Evolutionary conservation across 2,888 invertebrate species (phyloP), one percentile per base, ranked within the genome.

Genomic region (Heliconius charithonia): DNA sequence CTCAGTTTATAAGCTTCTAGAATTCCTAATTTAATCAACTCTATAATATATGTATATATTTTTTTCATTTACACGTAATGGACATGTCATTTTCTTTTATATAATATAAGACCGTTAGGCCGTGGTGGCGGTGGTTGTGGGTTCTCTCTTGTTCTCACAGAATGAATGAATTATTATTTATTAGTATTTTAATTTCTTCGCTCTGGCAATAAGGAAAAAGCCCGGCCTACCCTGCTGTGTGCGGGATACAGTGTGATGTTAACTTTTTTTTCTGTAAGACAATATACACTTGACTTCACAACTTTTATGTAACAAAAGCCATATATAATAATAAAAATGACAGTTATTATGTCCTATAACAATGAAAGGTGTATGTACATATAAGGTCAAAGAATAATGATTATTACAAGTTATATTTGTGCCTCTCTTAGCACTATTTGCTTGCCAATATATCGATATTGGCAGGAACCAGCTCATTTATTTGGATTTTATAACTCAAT

Each of bases 11-110:
- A 66, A 70, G 70, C 2, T 10, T 45, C 19, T 25, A 70, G 45
- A 70, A 70, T 70, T 27, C 10, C 9, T 45, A 27, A 45, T 70
- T 70, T 70, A 51, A 70, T 59, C 56, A 56, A 76, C 29, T 37
- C 16, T 27, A 10, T 19, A 27, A 37, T 9, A 19, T 70, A 25
- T 6, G 25, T 37, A 9, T 37, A 9, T 37, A 70, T 70, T 16
- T 32, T 32, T 59, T n/a, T 22, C 22, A 59, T 59, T 45, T n/a
- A n/a, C 1, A 59, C 22, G 10, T 59, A 59, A 56, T 7, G 56
- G 56, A 56, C 22, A 45, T 16, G 51, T 51, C 6, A 59, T n/a
- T 59, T 22, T 56, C 22, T 22, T 3, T 19, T 51, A 51, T 19
- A 51, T 19, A 51, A 51, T 51, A 51, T 51, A 19, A 45, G 4